Percentiles rank a stretch among this genome's conserved stretches.
Conservation (phyloP, 2,797 vertebrate genomes). For the Acomys russatus region DNA sequence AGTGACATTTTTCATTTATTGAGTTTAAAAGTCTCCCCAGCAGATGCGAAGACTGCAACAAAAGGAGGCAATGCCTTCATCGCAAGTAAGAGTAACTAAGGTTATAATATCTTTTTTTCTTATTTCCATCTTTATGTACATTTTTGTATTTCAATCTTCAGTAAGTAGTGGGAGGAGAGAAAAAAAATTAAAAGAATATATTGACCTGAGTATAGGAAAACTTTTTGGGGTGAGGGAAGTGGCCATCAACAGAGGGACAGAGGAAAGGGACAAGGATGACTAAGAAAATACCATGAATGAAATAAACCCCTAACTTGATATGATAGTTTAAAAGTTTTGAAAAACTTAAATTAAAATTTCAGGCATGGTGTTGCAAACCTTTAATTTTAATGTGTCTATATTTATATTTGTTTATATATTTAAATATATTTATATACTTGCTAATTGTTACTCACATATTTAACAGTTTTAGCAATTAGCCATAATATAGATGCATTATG, state of each 20-base stretch:
- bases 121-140: not conserved
- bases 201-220: not conserved
- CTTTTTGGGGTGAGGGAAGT: too few species aligned
- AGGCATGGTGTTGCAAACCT: not conserved
- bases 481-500: not conserved
- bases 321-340: not conserved
- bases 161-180: not conserved
- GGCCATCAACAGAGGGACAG: not conserved
- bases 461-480: conserved; percentile 12
- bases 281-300: not conserved
- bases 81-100: not conserved
- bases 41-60: not conserved
- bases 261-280: not conserved
- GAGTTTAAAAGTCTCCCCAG: not conserved
- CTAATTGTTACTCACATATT: not conserved
- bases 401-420: not conserved
- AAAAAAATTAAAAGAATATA: not conserved
- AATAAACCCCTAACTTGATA: not conserved
- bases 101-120: not conserved
- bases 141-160: not conserved
- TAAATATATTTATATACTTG: not conserved
- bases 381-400: not conserved
- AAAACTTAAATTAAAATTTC: not conserved
- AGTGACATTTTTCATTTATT: too few species aligned
- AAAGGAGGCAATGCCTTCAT: not conserved